Evolutionary conservation across 2,888 invertebrate genomes (phyloP).

Genomic region (Exephanes ischioxanthus): DNA sequence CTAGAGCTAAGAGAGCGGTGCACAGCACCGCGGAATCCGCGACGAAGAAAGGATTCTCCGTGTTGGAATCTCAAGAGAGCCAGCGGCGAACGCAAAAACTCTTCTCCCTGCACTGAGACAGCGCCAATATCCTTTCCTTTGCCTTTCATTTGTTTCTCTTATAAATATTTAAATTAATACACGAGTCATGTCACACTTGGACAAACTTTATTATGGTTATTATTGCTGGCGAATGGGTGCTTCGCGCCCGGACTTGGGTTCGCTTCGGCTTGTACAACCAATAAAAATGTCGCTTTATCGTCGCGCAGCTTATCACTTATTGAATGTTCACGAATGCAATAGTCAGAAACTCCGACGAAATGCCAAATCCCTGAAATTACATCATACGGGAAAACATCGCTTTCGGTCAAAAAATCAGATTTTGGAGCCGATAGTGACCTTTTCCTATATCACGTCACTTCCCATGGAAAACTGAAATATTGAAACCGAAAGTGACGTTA

Average conservation of each 20-base stretch:
- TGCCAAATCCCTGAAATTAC: too few relatives aligned
- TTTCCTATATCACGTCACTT: too few relatives aligned
- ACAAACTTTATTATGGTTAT: not conserved
- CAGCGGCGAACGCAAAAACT: slow-evolving; percentile 23
- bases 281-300: not conserved
- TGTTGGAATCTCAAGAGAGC: slow-evolving; percentile 35
- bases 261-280: not conserved
- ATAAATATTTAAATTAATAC: not conserved
- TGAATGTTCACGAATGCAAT: too few relatives aligned
- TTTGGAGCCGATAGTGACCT: too few relatives aligned
- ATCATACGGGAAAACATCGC: too few relatives aligned
- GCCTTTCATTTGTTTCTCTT: not conserved
- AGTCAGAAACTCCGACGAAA: too few relatives aligned
- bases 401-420: too few relatives aligned
- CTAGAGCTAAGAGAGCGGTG: slow-evolving; percentile 21
- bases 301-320: too few relatives aligned
- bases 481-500: too few relatives aligned
- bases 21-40: slow-evolving; percentile 35
- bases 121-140: slow-evolving; percentile 23
- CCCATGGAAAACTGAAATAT: too few relatives aligned
- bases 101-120: slow-evolving; percentile 38
- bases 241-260: too few relatives aligned
- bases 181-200: not conserved
- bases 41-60: slow-evolving; percentile 47
- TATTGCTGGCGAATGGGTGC: too few relatives aligned